Percentiles rank a stretch among this genome's conserved stretches.
These are phyloP conservation scores for Helicoverpa zea DNA, from an alignment of 1,140 invertebrate species.

Conservation along the genomic window DNA sequence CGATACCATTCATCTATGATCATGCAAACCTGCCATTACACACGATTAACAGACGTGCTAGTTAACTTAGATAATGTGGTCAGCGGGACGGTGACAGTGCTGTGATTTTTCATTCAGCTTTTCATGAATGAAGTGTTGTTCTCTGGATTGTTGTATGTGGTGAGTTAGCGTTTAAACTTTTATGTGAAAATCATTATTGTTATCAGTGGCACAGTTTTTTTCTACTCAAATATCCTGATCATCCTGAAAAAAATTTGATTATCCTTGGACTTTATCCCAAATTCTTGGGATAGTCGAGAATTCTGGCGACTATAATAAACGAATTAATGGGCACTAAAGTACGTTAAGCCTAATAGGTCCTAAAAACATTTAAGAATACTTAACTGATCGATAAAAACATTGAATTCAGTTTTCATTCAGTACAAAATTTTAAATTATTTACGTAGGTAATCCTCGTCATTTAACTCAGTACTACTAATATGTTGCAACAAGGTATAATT, in stretches of 20 bases:
- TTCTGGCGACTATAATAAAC: too few species aligned
- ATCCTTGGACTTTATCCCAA: background rate
- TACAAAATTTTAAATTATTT: background rate
- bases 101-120: slow-evolving; percentile 19
- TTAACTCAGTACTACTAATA: background rate
- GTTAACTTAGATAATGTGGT: slow-evolving; percentile 7
- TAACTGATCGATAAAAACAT: too few species aligned
- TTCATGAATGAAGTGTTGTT: slow-evolving; percentile 20
- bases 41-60: slow-evolving; percentile 13
- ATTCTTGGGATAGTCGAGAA: too few species aligned
- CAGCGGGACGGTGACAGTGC: slow-evolving; percentile 11
- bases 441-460: background rate
- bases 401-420: too few species aligned
- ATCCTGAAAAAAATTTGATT: background rate
- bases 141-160: slow-evolving; percentile 18
- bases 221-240: too few species aligned
- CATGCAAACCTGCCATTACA: slow-evolving; percentile 28
- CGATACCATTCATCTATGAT: slow-evolving; percentile 33
- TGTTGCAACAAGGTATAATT: background rate
- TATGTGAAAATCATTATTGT: background rate
- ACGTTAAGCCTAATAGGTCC: too few species aligned
- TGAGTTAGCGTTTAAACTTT: background rate
- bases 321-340: too few species aligned
- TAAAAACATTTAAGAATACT: too few species aligned
- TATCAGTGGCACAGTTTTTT: too few species aligned